Base-by-base conservation (phyloP, 2,113 vertebrate genomes). In the Arvicanthis niloticus region DNA sequence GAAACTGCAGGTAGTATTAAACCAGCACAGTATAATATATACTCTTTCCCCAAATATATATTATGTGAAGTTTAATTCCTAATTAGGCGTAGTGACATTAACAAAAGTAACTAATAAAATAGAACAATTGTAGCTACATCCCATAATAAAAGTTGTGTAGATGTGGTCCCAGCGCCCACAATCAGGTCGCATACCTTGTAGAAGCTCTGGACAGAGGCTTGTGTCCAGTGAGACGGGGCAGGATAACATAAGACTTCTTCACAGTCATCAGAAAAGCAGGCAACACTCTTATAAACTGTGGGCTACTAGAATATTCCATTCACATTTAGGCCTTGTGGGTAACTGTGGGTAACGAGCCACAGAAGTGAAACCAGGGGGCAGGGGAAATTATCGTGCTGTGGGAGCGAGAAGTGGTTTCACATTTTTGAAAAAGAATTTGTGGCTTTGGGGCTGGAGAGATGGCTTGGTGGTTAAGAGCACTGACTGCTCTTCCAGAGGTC, bases 241-340 rank as follows among this genome's bases (percentile, higher is more conserved):
- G 31, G 40, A 45, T 26, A 31, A 15, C 40, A 2, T 56, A 48
- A 65, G 68, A 51, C 10, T 21, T 75, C 16, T 51, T 85, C n/a
- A 60, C 29, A 22, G 22, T 48, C 56, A 19, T 58, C 56, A 42
- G 65, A 37, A 82, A 24, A 60, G 31, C 42, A n/a, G 2, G 7
- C 3, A 7, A 73, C 73, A 73, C 19, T 29, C 67, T 45, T 48
- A 60, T 17, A 29, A 75, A 48, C 45, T 51, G 24, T 53, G 42
- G 40, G n/a, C 56, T 72, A 70, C 21, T 70, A 56, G 88, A 78
- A 86, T 77, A 86, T 86, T 78, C 72, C 60, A 77, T 91, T 85
- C 82, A 45, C 56, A 31, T 68, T 94, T 91, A 77, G 58, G 45
- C 77, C 11, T n/a, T 94, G 70, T 68, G 60, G 29, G 53, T 68